A percentile compares a stretch with the other conserved stretches of the same genome.
Evolutionary conservation across 2,113 vertebrate species (phyloP).

Genomic region (Ceuthmochares aereus): DNA sequence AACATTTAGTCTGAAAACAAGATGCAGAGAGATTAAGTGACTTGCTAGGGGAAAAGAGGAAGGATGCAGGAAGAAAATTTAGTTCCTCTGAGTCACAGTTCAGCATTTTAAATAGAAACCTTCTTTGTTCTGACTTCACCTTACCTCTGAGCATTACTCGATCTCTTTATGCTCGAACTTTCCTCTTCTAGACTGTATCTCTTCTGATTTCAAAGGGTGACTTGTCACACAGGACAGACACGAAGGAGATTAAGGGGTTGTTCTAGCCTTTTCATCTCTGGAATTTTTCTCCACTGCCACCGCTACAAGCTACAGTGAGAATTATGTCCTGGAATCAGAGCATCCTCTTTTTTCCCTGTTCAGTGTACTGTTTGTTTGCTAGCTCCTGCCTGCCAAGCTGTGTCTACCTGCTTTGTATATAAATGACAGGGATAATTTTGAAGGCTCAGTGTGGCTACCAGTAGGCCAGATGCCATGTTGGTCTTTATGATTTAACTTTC

Average conservation of each 20-base stretch:
- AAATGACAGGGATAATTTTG: slow-evolving; percentile 17
- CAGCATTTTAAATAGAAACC: slow-evolving; percentile 29
- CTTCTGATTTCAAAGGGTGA: slow-evolving; percentile 30
- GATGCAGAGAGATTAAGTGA: neutral
- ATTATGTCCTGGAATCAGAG: slow-evolving; percentile 2
- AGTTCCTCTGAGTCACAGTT: slow-evolving; percentile 33
- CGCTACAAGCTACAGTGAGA: neutral
- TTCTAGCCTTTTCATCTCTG: slow-evolving; percentile 23
- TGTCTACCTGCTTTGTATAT: neutral
- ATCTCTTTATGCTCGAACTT: slow-evolving; percentile 16
- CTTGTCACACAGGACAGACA: slow-evolving; percentile 33
- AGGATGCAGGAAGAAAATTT: slow-evolving; percentile 8
- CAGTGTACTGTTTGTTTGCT: neutral
- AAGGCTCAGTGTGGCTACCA: neutral
- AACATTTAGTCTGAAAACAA: too few species aligned
- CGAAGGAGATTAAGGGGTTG: neutral
- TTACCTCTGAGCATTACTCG: slow-evolving; percentile 9
- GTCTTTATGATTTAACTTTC: slow-evolving; percentile 25
- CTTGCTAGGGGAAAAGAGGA: slow-evolving; percentile 40
- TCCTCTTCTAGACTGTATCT: neutral
- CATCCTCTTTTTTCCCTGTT: neutral
- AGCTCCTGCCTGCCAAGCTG: slow-evolving; percentile 1
- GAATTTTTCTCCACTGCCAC: neutral
- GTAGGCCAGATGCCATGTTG: neutral
- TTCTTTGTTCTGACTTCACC: slow-evolving; percentile 36